Percentiles rank a stretch among this genome's conserved stretches.
These are phyloP conservation scores for Rallus limicola DNA, from an alignment of 2,113 vertebrate species.

Conservation along the genomic window DNA sequence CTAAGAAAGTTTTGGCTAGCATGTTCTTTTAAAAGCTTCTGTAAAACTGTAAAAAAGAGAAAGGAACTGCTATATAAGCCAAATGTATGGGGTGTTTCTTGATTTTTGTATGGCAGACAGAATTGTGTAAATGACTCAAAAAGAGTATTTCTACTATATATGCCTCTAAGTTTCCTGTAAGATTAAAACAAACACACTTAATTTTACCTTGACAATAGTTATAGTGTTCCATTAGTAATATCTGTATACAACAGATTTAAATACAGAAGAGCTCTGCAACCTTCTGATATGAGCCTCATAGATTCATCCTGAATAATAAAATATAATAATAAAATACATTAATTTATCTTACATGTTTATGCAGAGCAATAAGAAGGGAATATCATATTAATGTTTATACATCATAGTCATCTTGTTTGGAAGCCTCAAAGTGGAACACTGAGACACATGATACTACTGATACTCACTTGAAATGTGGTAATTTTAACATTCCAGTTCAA, in stretches of 20 bases:
- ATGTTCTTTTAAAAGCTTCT: neutral
- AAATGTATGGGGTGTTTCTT: neutral
- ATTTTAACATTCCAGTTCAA: neutral
- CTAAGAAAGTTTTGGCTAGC: neutral
- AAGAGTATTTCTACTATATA: neutral
- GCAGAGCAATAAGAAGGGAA: neutral
- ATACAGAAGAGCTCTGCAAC: slow-evolving; percentile 81
- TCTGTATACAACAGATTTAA: slow-evolving; percentile 82
- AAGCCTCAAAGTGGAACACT: neutral
- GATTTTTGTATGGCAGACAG: neutral
- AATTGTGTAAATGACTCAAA: neutral
- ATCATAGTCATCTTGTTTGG: neutral
- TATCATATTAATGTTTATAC: neutral
- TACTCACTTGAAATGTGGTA: neutral
- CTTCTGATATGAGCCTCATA: slow-evolving; percentile 78
- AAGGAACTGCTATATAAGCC: too few species aligned
- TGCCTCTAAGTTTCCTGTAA: neutral
- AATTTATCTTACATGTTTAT: neutral
- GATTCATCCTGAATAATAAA: slow-evolving; percentile 76
- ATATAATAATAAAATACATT: neutral
- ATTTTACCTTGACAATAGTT: slow-evolving; percentile 79
- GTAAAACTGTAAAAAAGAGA: neutral
- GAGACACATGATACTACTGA: neutral
- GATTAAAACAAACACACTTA: neutral
- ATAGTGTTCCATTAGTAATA: slow-evolving; percentile 78